Base-by-base conservation (phyloP, 2,113 vertebrate genomes). In the Crypturellus undulatus region DNA sequence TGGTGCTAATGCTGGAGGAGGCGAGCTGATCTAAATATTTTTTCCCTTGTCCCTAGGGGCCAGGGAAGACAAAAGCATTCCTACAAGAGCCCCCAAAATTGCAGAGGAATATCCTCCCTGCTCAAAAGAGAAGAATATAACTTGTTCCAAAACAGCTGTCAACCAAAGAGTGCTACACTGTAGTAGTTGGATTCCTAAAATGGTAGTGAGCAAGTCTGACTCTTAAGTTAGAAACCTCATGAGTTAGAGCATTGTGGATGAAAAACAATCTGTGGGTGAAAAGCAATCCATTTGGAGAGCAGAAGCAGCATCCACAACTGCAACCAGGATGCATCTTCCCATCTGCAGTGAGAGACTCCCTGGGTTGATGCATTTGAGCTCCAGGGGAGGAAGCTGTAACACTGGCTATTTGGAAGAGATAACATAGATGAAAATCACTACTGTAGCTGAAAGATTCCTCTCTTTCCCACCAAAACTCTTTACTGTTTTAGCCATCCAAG, bases 81-180 rank as follows among this genome's bases (percentile, higher is more conserved):
- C 79, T 81, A 1, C n/a, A 24, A 75, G 51, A 90, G 87, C 82
- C 72, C 15, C 63, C 68, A 76, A 59, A 45, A 7, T 8, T 38
- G 25, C 64, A 64, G 83, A 84, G 82, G 9, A 84, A 36, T 28
- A 80, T 9, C 8, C 62, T 73, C 38, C 47, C 32, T 88, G 45
- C 56, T 32, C 21, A 70, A 40, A 36, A 72, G 60, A 82, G 82
- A 88, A 6, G 58, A 34, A 38, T 5, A 16, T 34, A 26, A 47
- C 21, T 3, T 70, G 87, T 80, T 93, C 94, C 85, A 51, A 16
- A 79, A 68, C 68, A 78, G 84, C 90, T 91, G 91, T 40, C 62
- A 76, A 59, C 67, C 47, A 69, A 75, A 51, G 76, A 94, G 90
- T 73, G 21, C 38, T 34, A 3, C 84, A 84, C 65, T 2, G 2